A percentile compares a stretch with the other conserved stretches of the same genome.
Conservation (phyloP, 2,113 vertebrate genomes). For the Ellobius talpinus region DNA sequence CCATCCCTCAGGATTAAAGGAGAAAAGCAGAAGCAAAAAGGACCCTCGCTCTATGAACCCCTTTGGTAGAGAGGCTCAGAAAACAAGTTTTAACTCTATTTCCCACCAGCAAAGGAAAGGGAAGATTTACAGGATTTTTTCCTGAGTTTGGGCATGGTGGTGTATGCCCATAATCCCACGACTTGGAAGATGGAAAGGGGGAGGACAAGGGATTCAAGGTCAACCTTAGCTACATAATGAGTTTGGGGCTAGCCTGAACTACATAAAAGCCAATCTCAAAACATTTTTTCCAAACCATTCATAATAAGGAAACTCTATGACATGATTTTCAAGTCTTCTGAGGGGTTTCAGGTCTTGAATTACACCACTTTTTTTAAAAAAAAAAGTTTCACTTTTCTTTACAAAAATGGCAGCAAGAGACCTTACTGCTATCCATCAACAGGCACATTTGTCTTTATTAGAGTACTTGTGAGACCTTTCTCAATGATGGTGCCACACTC, state of each 20-base stretch:
- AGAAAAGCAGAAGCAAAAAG: background rate
- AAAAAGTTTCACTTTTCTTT: conserved; percentile 9
- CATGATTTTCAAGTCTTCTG: background rate
- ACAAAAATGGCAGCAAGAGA: background rate
- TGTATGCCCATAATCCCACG: background rate
- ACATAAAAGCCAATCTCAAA: background rate
- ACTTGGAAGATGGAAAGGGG: background rate
- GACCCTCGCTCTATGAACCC: background rate
- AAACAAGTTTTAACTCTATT: background rate
- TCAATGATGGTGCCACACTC: background rate
- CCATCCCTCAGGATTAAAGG: background rate
- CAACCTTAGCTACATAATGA: background rate
- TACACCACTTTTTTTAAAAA: background rate
- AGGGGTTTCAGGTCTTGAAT: background rate
- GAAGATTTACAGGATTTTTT: background rate
- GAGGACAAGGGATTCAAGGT: background rate
- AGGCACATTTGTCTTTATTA: background rate
- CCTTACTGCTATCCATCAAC: background rate
- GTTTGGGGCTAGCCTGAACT: background rate
- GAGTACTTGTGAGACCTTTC: background rate
- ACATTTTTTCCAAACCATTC: background rate
- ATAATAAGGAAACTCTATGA: background rate
- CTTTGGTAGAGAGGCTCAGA: background rate
- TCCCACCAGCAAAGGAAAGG: background rate
- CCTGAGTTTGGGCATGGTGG: background rate